These are phyloP conservation scores for Philaethria dido DNA, from an alignment of 2,888 invertebrate genomes.

Conservation along the genomic window DNA sequence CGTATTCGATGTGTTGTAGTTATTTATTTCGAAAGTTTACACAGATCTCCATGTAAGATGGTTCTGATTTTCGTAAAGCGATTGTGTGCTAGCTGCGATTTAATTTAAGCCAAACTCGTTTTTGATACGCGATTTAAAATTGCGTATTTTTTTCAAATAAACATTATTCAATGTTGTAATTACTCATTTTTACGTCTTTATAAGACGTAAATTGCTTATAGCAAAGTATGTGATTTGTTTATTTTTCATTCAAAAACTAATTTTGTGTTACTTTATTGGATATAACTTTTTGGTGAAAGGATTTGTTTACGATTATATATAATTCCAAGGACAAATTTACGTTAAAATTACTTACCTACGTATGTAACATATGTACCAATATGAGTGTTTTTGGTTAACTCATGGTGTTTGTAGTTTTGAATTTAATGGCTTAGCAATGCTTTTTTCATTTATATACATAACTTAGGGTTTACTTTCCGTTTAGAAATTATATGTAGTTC, in stretches of 20 bases:
- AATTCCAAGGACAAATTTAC: slow-evolving; percentile 30
- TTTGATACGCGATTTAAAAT: not conserved
- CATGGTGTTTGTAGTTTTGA: not conserved
- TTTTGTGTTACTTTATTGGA: not conserved
- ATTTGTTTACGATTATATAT: slow-evolving; percentile 14
- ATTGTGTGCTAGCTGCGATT: not conserved
- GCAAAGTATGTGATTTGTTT: too few species aligned
- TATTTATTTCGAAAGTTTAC: slow-evolving; percentile 11
- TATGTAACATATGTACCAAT: slow-evolving; percentile 12
- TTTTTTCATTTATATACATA: not conserved
- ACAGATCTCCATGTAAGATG: not conserved
- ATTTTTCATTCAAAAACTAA: too few species aligned
- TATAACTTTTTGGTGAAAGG: slow-evolving; percentile 30
- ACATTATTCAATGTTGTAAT: not conserved
- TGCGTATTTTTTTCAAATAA: not conserved
- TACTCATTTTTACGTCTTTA: too few species aligned
- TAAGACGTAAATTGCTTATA: too few species aligned
- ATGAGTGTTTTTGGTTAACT: not conserved
- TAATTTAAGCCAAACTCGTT: not conserved
- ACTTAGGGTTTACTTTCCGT: not conserved
- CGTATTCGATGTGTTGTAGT: not conserved
- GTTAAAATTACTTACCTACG: slow-evolving; percentile 24
- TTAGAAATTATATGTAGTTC: not conserved
- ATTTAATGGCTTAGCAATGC: not conserved
- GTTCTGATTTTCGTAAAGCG: not conserved